phyloP scores from a whole-genome alignment of 2,888 invertebrate species.

The Nomada lathburiana region DNA sequence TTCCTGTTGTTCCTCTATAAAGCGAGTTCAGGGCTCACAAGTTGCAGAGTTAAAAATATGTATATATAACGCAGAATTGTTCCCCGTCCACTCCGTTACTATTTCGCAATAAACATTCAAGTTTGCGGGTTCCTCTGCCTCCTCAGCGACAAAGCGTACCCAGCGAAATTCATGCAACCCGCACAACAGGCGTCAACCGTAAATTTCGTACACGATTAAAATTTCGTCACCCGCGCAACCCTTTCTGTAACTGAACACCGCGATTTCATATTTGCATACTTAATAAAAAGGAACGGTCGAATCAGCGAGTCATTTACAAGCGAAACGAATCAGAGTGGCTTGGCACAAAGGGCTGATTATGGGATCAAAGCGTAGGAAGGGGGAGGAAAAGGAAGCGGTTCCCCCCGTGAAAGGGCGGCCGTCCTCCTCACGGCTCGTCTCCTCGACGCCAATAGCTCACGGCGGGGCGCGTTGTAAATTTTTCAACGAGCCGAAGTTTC shows the following conservation, averaged over 20 bases:
- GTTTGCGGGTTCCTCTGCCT: no score
- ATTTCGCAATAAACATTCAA: no score
- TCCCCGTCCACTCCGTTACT: no score
- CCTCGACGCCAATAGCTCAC: conserved; percentile 54
- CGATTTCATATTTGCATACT: conserved; percentile 63
- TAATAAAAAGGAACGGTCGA: conserved; percentile 61
- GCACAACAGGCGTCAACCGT: no score
- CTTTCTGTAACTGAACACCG: not conserved
- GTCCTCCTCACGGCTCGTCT: not conserved
- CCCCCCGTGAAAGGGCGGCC: conserved; percentile 24
- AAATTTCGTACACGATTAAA: no score
- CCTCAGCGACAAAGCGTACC: no score
- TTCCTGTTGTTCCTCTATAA: no score
- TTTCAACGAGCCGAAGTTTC: conserved; percentile 64
- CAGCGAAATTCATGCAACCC: no score
- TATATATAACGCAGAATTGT: no score
- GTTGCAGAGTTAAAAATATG: no score
- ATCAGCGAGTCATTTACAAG: conserved; percentile 64
- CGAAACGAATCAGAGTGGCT: conserved; percentile 53
- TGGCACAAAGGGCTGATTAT: conserved; percentile 73
- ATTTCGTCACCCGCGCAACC: no score
- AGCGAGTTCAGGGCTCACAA: no score
- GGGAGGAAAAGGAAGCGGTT: conserved; percentile 15
- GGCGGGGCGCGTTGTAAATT: conserved; percentile 63
- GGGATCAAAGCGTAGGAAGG: conserved; percentile 68